Evolutionary conservation across 2,888 invertebrate genomes (phyloP).

Genomic region (Perizoma affinitatum): DNA sequence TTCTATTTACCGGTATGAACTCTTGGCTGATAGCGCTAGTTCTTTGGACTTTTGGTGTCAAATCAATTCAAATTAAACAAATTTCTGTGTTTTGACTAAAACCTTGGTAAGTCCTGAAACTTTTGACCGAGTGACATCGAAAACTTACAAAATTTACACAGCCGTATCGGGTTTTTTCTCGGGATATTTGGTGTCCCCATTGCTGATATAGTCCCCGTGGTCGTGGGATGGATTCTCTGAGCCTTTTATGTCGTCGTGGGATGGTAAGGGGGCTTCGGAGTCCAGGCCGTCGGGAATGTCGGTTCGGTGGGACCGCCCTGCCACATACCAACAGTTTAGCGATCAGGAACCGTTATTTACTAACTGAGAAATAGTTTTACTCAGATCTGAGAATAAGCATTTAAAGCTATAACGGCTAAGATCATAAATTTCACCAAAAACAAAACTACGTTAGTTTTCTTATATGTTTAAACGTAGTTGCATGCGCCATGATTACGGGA

Average conservation of each 20-base stretch:
- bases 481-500: no score
- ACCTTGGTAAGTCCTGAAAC: neutral
- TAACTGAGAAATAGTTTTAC: no score
- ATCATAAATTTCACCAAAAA: no score
- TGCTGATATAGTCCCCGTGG: conserved; percentile 85
- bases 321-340: conserved; percentile 74
- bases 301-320: conserved; percentile 85
- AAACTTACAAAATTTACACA: conserved; percentile 65
- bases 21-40: no score
- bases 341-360: conserved; percentile 75
- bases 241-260: conserved; percentile 84
- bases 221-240: conserved; percentile 85
- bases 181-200: conserved; percentile 78
- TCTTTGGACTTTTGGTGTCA: no score
- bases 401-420: no score
- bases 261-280: conserved; percentile 85
- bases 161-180: conserved; percentile 82
- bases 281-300: conserved; percentile 86
- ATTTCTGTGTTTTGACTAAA: no score
- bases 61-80: no score
- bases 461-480: no score
- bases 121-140: conserved; percentile 36
- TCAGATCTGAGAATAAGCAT: no score
- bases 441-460: no score
- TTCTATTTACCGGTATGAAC: no score